Evolutionary conservation across 2,113 vertebrate species (phyloP), one percentile per base, ranked within the genome.

Genomic region (Toxotes chatareus): DNA sequence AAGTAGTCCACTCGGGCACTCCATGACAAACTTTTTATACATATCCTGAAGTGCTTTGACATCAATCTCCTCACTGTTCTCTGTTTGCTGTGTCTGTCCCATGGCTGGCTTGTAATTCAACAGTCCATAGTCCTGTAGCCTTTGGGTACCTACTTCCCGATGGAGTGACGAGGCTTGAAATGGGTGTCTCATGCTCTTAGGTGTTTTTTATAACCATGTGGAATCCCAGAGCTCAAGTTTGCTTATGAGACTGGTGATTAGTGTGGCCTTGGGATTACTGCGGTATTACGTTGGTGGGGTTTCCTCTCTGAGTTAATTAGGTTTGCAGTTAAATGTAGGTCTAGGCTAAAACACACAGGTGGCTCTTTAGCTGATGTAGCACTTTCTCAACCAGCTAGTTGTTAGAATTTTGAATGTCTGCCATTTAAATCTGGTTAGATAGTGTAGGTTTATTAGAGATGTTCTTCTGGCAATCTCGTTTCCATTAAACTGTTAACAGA

Each of bases 21-120:
- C 95, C 0, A 61, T 74, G 31, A 96, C 91, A 92, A 95, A 95
- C 76, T 83, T 95, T 64, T 92, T 95, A 23, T 95, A 95, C 94
- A 95, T 94, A 9, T 94, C 93, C 90, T 96, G 94, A 49, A 96
- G 88, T 0, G 89, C 84, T 72, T 87, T 91, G 17, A 95, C 82
- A 11, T 94, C 93, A 4, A 95, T 92, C 80, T 91, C 79, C 79
- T 91, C 80, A 0, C 10, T 17, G 75, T 85, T 86, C 73, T 80
- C 90, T 1, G 73, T 81, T 14, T 86, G 88, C 59, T 94, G 93
- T 0, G 88, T 12, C 66, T 95, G 94, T 7, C 94, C 95, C 93
- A 95, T 95, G 34, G 57, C 68, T 70, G 38, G 9, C 38, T 51
- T 42, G n/a, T 40, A 10, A 47, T 62, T 77, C 38, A 85, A 16